Percentiles rank a stretch among this genome's conserved stretches.
phyloP scores from a whole-genome alignment of 1,140 invertebrate genomes.

The Eurosta solidaginis region DNA sequence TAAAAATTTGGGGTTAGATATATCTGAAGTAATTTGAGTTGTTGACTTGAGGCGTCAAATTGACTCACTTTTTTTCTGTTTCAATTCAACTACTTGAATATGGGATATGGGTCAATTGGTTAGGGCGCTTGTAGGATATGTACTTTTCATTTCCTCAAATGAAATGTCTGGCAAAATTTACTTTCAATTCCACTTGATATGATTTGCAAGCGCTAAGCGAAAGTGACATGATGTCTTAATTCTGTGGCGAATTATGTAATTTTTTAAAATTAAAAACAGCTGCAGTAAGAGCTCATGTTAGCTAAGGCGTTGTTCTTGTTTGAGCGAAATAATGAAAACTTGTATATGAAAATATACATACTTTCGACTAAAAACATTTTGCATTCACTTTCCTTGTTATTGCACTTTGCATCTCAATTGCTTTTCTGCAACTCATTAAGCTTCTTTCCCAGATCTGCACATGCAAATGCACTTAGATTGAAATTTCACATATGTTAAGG shows the following conservation, averaged over 20 bases:
- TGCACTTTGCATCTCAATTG: neutral
- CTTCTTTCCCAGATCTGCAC: too few species aligned
- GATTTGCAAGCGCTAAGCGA: neutral
- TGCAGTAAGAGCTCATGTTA: neutral
- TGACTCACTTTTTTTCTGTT: neutral
- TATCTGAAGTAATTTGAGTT: slow-evolving; percentile 19
- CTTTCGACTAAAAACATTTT: too few species aligned
- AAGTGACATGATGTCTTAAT: slow-evolving; percentile 1
- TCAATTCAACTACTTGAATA: too few species aligned
- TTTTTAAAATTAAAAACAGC: neutral
- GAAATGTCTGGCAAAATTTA: neutral
- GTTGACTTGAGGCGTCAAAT: neutral
- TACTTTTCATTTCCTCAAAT: slow-evolving; percentile 9
- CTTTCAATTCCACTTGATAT: slow-evolving; percentile 23
- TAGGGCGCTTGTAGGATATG: neutral
- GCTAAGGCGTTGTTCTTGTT: neutral
- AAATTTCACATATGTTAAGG: neutral
- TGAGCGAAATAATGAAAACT: neutral
- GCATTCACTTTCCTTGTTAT: neutral
- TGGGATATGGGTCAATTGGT: slow-evolving; percentile 12
- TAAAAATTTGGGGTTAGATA: slow-evolving; percentile 10
- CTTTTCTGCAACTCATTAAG: neutral
- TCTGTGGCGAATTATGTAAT: slow-evolving; percentile 17
- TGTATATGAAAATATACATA: too few species aligned
- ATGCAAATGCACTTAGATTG: neutral